Conservation (phyloP, 1,140 invertebrate genomes). For the Tetramorium parvispinum region DNA sequence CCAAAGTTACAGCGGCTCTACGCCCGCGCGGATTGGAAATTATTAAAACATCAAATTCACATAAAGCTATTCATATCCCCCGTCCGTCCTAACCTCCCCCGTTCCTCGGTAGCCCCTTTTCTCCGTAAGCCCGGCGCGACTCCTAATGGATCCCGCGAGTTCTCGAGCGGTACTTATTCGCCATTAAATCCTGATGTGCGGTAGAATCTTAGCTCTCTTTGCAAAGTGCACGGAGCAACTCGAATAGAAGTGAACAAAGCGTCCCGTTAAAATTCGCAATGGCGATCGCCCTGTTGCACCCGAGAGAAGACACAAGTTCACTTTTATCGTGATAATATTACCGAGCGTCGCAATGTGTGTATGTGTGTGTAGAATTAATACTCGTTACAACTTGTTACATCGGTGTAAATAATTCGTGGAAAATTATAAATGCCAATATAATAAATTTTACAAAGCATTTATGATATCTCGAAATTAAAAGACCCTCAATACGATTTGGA, state of each 20-base stretch:
- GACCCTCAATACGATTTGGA: not conserved
- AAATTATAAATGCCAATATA: not conserved
- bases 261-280: conserved; percentile 19
- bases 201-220: conserved; percentile 35
- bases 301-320: not conserved
- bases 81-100: not conserved
- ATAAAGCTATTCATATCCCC: conserved; percentile 48
- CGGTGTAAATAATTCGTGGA: not conserved
- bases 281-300: not conserved
- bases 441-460: not conserved
- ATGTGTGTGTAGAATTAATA: not conserved
- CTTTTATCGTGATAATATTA: conserved; percentile 10
- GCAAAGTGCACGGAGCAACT: conserved; percentile 35
- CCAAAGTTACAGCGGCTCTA: conserved; percentile 9
- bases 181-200: conserved; percentile 57
- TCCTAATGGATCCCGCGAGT: conserved; percentile 54
- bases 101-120: not conserved
- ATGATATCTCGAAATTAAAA: not conserved
- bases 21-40: conserved; percentile 9
- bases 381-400: not conserved
- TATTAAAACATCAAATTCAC: conserved; percentile 56
- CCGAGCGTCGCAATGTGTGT: not conserved
- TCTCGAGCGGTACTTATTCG: conserved; percentile 45
- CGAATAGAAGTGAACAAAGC: conserved; percentile 39
- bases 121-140: not conserved